Percentiles rank a stretch among this genome's conserved stretches.
Conservation (phyloP, 2,888 invertebrate genomes). For the Laspeyria flexula region DNA sequence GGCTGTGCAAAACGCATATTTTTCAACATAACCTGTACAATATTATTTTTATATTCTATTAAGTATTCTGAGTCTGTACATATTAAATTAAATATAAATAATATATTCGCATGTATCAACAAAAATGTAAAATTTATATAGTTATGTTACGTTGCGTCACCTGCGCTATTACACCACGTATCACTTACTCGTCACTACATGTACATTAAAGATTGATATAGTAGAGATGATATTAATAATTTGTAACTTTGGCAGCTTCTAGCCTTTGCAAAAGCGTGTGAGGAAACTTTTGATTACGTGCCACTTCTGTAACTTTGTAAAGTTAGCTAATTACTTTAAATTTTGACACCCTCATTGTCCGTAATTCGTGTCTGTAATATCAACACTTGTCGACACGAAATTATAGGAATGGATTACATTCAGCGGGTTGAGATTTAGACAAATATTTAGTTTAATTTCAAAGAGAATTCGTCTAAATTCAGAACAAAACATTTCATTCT, state of each 20-base stretch:
- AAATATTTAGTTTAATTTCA: background rate
- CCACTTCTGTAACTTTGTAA: slow-evolving; percentile 1
- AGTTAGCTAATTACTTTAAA: slow-evolving; percentile 13
- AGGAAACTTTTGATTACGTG: background rate
- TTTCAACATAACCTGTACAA: too few species aligned
- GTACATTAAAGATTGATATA: too few species aligned
- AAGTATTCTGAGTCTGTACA: too few species aligned
- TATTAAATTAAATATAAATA: too few species aligned
- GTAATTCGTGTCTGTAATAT: slow-evolving; percentile 1
- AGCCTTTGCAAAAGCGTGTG: background rate
- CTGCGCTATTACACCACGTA: too few species aligned
- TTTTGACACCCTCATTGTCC: slow-evolving; percentile 1
- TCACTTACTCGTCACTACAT: too few species aligned
- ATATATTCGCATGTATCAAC: too few species aligned
- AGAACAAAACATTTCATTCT: background rate
- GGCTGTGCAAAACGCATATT: too few species aligned
- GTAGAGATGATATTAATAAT: background rate
- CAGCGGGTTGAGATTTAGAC: background rate
- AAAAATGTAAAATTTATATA: too few species aligned
- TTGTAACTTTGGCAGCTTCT: too few species aligned
- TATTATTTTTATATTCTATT: too few species aligned
- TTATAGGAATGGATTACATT: background rate
- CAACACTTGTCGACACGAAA: slow-evolving; percentile 2
- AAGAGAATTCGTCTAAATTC: background rate
- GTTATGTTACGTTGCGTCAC: too few species aligned